Evolutionary conservation across 2,797 vertebrate genomes (phyloP), one percentile per base, ranked within the genome.

Genomic region (Cyprinella venusta): DNA sequence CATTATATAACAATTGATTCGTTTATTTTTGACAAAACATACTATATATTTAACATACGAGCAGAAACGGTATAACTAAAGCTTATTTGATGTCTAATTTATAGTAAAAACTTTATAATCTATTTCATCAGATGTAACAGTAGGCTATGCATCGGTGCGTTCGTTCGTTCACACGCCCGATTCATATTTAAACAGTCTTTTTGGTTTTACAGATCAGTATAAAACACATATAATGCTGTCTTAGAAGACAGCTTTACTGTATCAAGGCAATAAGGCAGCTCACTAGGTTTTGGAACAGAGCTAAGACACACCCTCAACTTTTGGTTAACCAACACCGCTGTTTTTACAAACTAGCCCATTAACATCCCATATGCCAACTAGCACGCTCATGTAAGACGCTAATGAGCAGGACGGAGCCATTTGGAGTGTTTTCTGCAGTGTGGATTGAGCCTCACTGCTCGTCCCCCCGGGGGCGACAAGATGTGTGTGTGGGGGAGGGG

Each of bases 401-500:
- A 64, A 65, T 74, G 56, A 80, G 71, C 50, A 68, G 52, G 72
- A 76, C 1, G 10, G 30, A 64, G 76, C 77, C 45, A 75, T 68
- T 56, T 84, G 78, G 71, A 33, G 76, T 75, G 77, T 84, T 61
- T 67, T 80, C 52, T 72, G 26, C 38, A 15, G 68, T 71, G 70
- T 81, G 80, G 80, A 65, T 45, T 87, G 74, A 68, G 70, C 69
- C 76, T 72, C 42, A 1, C 67, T 71, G 56, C 36, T 71, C 82
- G 4, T 36, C 77, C 56, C 76, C 70, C 89, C 82, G 63, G 87
- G 91, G 92, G 67, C 24, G 0, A 88, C 70, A 88, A 76, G 45
- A 68, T 86, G 88, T 86, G 24, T 30, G 24, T 78, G 56, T 52
- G 92, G 93, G 93, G 91, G 92, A 92, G 86, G 92, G 91, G 89